Percentiles rank a stretch among this genome's conserved stretches.
Evolutionary conservation across 2,113 vertebrate genomes (phyloP).

Genomic region (Brachyhypopomus gauderio): DNA sequence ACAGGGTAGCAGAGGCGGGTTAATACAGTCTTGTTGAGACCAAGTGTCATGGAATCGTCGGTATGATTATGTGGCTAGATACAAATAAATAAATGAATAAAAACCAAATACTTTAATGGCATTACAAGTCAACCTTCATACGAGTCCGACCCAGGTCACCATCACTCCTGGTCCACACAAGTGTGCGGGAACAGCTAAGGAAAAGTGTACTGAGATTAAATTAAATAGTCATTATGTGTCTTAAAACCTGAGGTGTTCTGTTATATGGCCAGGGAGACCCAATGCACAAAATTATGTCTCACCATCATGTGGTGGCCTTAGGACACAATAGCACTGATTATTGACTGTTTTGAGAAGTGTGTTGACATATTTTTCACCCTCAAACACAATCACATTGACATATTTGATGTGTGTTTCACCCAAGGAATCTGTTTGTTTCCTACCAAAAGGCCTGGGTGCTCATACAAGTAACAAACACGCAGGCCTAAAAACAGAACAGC

Average conservation of each 20-base stretch:
- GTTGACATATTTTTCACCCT: neutral
- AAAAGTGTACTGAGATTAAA: too few relatives aligned
- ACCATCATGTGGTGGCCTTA: neutral
- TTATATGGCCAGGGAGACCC: constrained; percentile 6
- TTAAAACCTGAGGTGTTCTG: neutral
- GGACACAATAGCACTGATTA: neutral
- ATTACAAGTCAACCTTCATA: too few relatives aligned
- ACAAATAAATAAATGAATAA: too few relatives aligned
- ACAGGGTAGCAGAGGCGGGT: too few relatives aligned
- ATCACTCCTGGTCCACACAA: too few relatives aligned
- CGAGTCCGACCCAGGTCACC: too few relatives aligned
- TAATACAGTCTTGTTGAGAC: too few relatives aligned
- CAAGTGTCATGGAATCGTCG: too few relatives aligned
- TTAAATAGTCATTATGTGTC: too few relatives aligned
- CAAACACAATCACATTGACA: neutral
- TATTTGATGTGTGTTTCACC: neutral
- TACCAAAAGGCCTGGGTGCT: neutral
- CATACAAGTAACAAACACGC: neutral
- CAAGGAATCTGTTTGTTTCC: neutral
- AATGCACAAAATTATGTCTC: neutral
- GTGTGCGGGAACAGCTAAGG: too few relatives aligned
- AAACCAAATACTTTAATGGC: too few relatives aligned
- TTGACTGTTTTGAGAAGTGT: neutral
- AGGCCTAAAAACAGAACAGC: neutral
- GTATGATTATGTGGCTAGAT: too few relatives aligned